Evolutionary conservation across 2,888 invertebrate genomes (phyloP).

Genomic region (Phlogophora meticulosa): DNA sequence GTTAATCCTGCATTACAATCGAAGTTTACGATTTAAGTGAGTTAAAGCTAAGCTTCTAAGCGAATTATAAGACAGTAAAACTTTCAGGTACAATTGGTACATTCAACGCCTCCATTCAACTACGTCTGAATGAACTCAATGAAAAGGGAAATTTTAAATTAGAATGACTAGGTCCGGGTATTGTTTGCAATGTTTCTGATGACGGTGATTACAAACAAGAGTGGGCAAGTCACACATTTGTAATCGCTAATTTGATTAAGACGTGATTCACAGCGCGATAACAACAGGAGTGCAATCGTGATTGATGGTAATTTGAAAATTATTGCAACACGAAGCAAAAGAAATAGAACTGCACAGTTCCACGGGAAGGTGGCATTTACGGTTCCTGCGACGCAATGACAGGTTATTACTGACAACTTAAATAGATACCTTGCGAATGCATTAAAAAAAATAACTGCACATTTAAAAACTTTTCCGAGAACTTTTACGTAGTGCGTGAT

Average conservation of each 20-base stretch:
- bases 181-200: constrained; percentile 4
- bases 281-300: constrained; percentile 30
- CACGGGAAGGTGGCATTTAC: constrained; percentile 17
- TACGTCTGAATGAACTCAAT: background rate
- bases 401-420: constrained; percentile 27
- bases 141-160: constrained; percentile 9
- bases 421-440: constrained; percentile 26
- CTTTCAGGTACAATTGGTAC: background rate
- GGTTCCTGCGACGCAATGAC: constrained; percentile 26
- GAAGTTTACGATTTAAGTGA: constrained; percentile 17
- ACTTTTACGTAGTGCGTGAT: constrained; percentile 69
- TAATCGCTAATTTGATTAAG: constrained; percentile 58
- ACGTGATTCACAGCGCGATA: constrained; percentile 58
- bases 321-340: constrained; percentile 32
- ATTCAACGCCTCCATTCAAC: background rate
- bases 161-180: background rate
- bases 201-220: constrained; percentile 35
- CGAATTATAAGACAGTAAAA: background rate
- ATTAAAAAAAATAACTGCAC: constrained; percentile 60
- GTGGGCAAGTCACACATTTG: constrained; percentile 19
- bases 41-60: constrained; percentile 11
- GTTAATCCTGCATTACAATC: background rate
- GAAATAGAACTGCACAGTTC: constrained; percentile 16
- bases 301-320: constrained; percentile 31
- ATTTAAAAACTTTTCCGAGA: constrained; percentile 68